Conservation (phyloP, 1,140 invertebrate genomes). For the Drosophila eugracilis region DNA sequence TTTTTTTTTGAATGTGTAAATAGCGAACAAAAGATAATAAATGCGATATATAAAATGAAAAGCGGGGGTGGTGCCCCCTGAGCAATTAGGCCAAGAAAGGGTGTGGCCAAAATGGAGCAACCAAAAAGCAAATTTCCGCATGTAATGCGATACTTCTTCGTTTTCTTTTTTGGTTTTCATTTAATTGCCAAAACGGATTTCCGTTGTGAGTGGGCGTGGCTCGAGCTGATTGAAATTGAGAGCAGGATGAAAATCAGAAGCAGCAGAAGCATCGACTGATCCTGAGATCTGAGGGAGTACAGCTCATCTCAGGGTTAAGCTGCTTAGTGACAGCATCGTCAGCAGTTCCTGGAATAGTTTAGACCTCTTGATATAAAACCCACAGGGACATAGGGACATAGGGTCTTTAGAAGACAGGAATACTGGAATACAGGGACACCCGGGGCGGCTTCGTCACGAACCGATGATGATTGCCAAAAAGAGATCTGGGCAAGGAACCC, state of each 20-base stretch:
- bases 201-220: conserved; percentile 72
- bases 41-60: conserved; percentile 19
- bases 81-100: conserved; percentile 64
- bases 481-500: conserved; percentile 36
- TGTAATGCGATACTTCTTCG: conserved; percentile 65
- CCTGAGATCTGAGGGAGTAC: conserved; percentile 1
- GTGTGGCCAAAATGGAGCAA: conserved; percentile 52
- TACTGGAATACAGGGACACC: conserved; percentile 47
- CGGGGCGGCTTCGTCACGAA: conserved; percentile 54
- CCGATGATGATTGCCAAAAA: conserved; percentile 68
- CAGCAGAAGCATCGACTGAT: conserved; percentile 15
- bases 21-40: conserved; percentile 76
- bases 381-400: conserved; percentile 58
- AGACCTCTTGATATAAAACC: conserved; percentile 77
- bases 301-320: conserved; percentile 54
- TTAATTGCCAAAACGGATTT: conserved; percentile 79
- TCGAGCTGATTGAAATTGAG: conserved; percentile 69
- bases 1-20: conserved; percentile 38
- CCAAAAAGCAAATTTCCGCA: conserved; percentile 50
- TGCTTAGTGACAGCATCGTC: conserved; percentile 55
- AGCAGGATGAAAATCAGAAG: conserved; percentile 47
- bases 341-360: conserved; percentile 72
- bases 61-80: conserved; percentile 45
- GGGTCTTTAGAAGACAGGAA: not conserved
- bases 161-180: conserved; percentile 44